Percentiles rank a stretch among this genome's conserved stretches.
phyloP scores from a whole-genome alignment of 1,140 invertebrate genomes.

The Drosophila littoralis region DNA sequence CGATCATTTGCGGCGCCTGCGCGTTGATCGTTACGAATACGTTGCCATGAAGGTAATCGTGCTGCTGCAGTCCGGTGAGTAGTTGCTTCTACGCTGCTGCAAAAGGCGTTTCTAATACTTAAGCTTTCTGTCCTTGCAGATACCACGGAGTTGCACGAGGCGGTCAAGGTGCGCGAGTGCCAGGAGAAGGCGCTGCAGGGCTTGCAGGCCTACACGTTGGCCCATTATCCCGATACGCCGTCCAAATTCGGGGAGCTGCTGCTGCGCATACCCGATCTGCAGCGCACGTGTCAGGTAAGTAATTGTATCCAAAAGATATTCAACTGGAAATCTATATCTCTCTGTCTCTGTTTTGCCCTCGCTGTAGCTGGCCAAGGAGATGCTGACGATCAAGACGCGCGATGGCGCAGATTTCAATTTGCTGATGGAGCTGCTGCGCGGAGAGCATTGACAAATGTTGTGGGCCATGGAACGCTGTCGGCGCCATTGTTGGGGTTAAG shows the following conservation, averaged over 20 bases:
- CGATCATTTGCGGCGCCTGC: slow-evolving; percentile 93
- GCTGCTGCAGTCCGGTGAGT: slow-evolving; percentile 94
- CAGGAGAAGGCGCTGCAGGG: slow-evolving; percentile 97
- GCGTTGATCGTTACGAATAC: slow-evolving; percentile 98
- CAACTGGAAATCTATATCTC: slow-evolving; percentile 18
- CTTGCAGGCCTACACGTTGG: slow-evolving; percentile 94
- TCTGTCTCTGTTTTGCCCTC: slow-evolving; percentile 7
- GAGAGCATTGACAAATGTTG: slow-evolving; percentile 89
- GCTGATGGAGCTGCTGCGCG: slow-evolving; percentile 96
- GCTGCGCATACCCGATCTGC: slow-evolving; percentile 96
- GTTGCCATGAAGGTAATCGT: slow-evolving; percentile 98
- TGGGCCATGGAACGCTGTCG: slow-evolving; percentile 26
- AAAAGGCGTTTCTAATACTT: not conserved
- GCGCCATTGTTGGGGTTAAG: slow-evolving; percentile 24
- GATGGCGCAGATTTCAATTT: slow-evolving; percentile 96
- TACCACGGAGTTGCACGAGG: slow-evolving; percentile 95
- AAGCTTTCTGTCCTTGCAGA: no score
- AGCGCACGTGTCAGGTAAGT: slow-evolving; percentile 94
- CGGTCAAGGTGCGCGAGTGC: slow-evolving; percentile 95
- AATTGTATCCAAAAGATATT: not conserved
- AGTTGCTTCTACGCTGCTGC: not conserved
- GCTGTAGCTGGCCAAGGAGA: slow-evolving; percentile 94
- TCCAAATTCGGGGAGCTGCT: slow-evolving; percentile 98
- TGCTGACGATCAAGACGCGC: slow-evolving; percentile 93
- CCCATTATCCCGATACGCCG: slow-evolving; percentile 95